Percentiles rank a stretch among this genome's conserved stretches.
Evolutionary conservation across 2,888 invertebrate genomes (phyloP).

Genomic region (Hymenopus coronatus): DNA sequence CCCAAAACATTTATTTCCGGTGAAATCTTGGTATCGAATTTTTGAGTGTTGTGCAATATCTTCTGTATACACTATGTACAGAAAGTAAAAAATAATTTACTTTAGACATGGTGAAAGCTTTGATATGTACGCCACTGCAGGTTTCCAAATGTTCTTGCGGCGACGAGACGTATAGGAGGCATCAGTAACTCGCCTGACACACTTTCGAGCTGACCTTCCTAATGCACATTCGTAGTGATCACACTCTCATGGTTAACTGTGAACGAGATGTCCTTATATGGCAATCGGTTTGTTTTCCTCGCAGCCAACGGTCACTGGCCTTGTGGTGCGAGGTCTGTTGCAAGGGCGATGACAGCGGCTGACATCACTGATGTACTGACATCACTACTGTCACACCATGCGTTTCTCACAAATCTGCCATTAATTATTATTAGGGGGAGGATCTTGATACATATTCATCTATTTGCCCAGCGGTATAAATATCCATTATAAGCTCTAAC

Average conservation of each 20-base stretch:
- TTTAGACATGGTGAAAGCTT: too few species aligned
- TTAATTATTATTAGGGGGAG: background rate
- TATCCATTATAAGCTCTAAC: too few species aligned
- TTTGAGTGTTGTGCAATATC: too few species aligned
- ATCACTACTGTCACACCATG: background rate
- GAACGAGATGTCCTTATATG: conserved; percentile 18
- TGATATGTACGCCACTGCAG: too few species aligned
- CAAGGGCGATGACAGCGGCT: background rate
- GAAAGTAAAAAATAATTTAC: too few species aligned
- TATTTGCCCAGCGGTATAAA: too few species aligned
- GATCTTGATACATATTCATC: too few species aligned
- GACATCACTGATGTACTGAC: background rate
- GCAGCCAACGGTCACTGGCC: background rate
- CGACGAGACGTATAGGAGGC: background rate
- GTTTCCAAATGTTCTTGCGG: background rate
- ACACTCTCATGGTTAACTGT: background rate
- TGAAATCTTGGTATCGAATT: too few species aligned
- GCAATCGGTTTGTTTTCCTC: background rate
- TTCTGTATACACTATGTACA: too few species aligned
- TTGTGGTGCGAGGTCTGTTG: background rate
- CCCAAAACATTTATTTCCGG: too few species aligned
- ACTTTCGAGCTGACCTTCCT: background rate
- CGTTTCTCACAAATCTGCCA: background rate
- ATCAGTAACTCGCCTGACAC: background rate
- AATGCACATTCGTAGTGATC: background rate